phyloP scores from a whole-genome alignment of 2,113 vertebrate species.

The Myrmecobius fasciatus region DNA sequence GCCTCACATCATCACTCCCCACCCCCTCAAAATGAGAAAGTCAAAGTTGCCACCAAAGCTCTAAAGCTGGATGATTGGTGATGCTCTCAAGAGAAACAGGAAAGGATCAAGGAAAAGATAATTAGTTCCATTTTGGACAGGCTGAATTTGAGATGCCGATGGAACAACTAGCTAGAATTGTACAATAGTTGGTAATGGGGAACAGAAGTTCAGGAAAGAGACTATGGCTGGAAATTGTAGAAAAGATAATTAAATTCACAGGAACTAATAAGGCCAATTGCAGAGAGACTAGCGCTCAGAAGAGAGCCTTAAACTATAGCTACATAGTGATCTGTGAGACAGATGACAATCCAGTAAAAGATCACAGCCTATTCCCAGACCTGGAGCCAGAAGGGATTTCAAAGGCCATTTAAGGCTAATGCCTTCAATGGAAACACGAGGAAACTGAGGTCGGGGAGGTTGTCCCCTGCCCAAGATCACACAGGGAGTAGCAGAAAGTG shows the following conservation, averaged over 20 bases:
- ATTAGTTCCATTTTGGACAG: neutral
- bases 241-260: neutral
- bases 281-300: neutral
- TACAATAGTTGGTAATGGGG: too few relatives aligned
- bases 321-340: neutral
- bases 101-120: neutral
- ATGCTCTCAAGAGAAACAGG: neutral
- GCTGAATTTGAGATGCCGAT: neutral
- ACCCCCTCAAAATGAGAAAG: too few relatives aligned
- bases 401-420: neutral
- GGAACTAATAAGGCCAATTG: neutral
- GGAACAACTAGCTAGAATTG: too few relatives aligned
- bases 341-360: neutral
- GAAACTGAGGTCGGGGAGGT: neutral
- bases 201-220: neutral
- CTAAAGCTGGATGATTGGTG: neutral
- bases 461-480: neutral
- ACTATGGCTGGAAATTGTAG: neutral
- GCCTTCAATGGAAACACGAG: neutral
- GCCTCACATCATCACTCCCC: too few relatives aligned
- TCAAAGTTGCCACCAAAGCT: neutral
- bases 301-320: neutral
- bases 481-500: neutral
- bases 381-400: neutral
- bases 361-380: neutral